Evolutionary conservation across 2,888 invertebrate species (phyloP).

Genomic region (Acanthosepion pharaonis): DNA sequence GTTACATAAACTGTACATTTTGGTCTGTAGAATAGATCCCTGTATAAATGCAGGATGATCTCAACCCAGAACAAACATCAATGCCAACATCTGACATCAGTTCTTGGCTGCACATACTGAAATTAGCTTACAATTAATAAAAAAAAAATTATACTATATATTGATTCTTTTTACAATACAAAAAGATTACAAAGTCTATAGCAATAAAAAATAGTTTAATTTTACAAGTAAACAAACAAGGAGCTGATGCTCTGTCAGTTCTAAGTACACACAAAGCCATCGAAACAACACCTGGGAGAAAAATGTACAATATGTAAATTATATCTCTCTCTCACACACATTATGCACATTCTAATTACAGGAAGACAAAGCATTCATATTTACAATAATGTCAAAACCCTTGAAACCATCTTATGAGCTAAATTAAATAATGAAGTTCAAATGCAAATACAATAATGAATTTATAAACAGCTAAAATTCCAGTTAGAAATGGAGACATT

Average conservation of each 20-base stretch:
- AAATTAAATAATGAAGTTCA: not conserved
- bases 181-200: conserved; percentile 47
- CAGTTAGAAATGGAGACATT: conserved; percentile 33
- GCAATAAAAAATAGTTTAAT: conserved; percentile 48
- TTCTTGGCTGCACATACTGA: conserved; percentile 21
- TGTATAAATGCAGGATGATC: not conserved
- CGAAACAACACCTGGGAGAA: not conserved
- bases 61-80: not conserved
- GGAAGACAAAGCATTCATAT: conserved; percentile 45
- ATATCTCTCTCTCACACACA: not conserved
- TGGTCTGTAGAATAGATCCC: not conserved
- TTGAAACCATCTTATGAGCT: not conserved
- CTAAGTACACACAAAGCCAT: conserved; percentile 36
- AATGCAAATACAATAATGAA: not conserved
- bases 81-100: not conserved
- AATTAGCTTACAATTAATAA: not conserved
- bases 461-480: not conserved
- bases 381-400: conserved; percentile 13
- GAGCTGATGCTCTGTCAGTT: conserved; percentile 24
- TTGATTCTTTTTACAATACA: conserved; percentile 47
- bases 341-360: conserved; percentile 2
- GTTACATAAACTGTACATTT: conserved; percentile 23
- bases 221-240: conserved; percentile 43
- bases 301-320: not conserved
- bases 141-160: not conserved